Evolutionary conservation across 1,140 invertebrate species (phyloP).

Genomic region (Drosophila bifasciata): DNA sequence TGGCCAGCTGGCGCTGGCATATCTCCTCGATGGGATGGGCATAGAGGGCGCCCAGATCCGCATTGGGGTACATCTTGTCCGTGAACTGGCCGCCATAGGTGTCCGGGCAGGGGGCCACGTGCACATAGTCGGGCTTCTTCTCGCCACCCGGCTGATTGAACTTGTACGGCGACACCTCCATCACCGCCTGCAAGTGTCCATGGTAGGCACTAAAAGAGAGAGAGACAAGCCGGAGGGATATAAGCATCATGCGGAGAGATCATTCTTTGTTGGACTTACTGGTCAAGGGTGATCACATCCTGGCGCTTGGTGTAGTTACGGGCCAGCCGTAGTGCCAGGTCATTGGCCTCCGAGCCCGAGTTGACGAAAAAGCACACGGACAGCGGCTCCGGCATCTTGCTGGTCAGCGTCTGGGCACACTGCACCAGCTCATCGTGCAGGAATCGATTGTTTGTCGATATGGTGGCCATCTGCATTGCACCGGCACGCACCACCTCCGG

Average conservation of each 20-base stretch:
- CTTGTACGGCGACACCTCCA: slow-evolving; percentile 99
- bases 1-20: slow-evolving; percentile 86
- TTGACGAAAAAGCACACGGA: slow-evolving; percentile 99
- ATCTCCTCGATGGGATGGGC: slow-evolving; percentile 93
- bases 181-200: slow-evolving; percentile 96
- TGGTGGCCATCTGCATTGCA: slow-evolving; percentile 93
- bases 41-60: slow-evolving; percentile 92
- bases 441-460: slow-evolving; percentile 97
- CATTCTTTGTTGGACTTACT: slow-evolving; percentile 90
- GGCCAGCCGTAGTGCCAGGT: slow-evolving; percentile 96
- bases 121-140: slow-evolving; percentile 94
- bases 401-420: slow-evolving; percentile 93
- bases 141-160: slow-evolving; percentile 93
- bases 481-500: slow-evolving; percentile 95
- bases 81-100: slow-evolving; percentile 95
- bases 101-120: slow-evolving; percentile 97
- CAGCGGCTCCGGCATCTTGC: slow-evolving; percentile 90
- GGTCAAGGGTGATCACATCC: slow-evolving; percentile 96
- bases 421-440: slow-evolving; percentile 97
- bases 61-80: slow-evolving; percentile 88
- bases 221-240: no score
- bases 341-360: slow-evolving; percentile 99
- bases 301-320: slow-evolving; percentile 93
- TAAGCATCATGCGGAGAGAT: slow-evolving; percentile 34
- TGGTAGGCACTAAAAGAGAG: slow-evolving; percentile 94